These are phyloP conservation scores for Hydrocynus forskahlii DNA, from an alignment of 2,797 vertebrate genomes.

Conservation along the genomic window DNA sequence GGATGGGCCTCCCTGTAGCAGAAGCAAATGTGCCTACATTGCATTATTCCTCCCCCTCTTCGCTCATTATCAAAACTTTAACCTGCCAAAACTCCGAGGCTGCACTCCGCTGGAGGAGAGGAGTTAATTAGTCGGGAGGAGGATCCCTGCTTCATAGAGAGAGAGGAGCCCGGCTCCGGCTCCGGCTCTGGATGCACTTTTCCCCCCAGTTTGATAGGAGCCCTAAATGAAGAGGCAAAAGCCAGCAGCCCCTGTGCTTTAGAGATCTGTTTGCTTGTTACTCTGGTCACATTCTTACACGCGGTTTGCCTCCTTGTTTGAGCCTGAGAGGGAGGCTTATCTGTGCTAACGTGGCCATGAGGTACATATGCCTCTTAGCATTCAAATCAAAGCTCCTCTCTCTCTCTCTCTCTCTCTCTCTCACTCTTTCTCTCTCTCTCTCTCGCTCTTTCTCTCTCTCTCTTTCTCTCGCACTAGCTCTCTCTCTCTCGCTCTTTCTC, in stretches of 20 bases:
- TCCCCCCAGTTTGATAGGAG: slow-evolving; percentile 41
- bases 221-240: slow-evolving; percentile 14
- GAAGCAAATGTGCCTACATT: slow-evolving; percentile 33
- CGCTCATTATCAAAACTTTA: slow-evolving; percentile 68
- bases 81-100: slow-evolving; percentile 60
- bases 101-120: slow-evolving; percentile 36
- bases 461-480: slow-evolving; percentile 35
- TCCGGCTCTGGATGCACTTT: slow-evolving; percentile 28
- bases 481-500: slow-evolving; percentile 29
- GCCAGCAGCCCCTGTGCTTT: slow-evolving; percentile 25
- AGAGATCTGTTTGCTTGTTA: slow-evolving; percentile 60
- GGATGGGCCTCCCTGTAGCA: slow-evolving; percentile 34
- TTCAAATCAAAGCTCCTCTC: slow-evolving; percentile 66
- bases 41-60: slow-evolving; percentile 46
- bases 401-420: slow-evolving; percentile 31
- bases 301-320: slow-evolving; percentile 76
- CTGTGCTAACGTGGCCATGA: slow-evolving; percentile 66
- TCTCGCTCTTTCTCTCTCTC: background rate
- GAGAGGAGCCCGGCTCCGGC: slow-evolving; percentile 25
- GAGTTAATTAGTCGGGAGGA: slow-evolving; percentile 73
- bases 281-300: slow-evolving; percentile 70
- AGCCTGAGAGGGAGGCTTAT: slow-evolving; percentile 72
- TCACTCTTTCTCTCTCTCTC: slow-evolving; percentile 33
- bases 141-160: slow-evolving; percentile 66
- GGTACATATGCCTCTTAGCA: slow-evolving; percentile 62